Conservation (phyloP, 2,113 vertebrate genomes). For the Oncorhynchus nerka region DNA sequence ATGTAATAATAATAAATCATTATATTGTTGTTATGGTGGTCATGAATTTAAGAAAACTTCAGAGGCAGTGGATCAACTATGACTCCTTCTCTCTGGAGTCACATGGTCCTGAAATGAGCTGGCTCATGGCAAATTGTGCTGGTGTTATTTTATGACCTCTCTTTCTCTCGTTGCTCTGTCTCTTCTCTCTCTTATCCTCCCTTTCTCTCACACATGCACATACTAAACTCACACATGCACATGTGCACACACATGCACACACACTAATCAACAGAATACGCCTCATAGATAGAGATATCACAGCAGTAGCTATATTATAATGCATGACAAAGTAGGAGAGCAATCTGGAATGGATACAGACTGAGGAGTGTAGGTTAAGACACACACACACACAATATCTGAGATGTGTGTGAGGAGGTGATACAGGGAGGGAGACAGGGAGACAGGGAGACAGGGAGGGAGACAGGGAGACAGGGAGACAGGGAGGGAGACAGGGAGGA, state of each 20-base stretch:
- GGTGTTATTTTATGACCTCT: constrained; percentile 53
- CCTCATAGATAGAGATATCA: constrained; percentile 53
- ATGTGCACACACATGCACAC: constrained; percentile 38
- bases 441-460: too few species aligned
- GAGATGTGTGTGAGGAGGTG: too few species aligned
- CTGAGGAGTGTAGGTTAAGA: not conserved
- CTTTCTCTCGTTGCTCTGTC: constrained; percentile 19
- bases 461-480: not conserved
- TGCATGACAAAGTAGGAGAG: constrained; percentile 37
- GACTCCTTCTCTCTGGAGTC: constrained; percentile 51
- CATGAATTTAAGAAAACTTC: constrained; percentile 72
- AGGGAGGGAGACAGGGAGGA: too few species aligned
- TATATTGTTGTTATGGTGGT: constrained; percentile 63
- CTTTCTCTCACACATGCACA: constrained; percentile 25
- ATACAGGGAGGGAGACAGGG: too few species aligned
- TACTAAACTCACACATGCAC: constrained; percentile 30
- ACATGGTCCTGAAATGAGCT: constrained; percentile 67
- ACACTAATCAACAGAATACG: constrained; percentile 49
- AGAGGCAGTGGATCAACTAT: constrained; percentile 61
- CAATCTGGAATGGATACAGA: constrained; percentile 25
- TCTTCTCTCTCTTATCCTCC: not conserved
- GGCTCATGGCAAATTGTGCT: constrained; percentile 46
- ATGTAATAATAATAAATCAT: constrained; percentile 60
- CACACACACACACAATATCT: not conserved
- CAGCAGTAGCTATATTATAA: constrained; percentile 40